Evolutionary conservation across 2,797 vertebrate species (phyloP).

Genomic region (Poecilia wingei): DNA sequence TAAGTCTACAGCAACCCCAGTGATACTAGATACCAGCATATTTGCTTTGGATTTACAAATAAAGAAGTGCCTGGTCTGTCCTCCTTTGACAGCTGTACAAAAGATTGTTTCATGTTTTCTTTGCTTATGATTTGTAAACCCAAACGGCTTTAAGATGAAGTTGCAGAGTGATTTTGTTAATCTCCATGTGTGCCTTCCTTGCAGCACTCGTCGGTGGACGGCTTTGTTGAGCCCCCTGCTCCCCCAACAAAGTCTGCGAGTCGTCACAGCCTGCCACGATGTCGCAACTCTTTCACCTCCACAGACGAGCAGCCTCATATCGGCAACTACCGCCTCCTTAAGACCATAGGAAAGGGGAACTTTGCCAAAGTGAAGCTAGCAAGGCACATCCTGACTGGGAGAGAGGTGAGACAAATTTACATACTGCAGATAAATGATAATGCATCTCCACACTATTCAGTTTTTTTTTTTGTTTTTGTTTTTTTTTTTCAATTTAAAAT

Average conservation of each 20-base stretch:
- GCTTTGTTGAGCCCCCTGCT: conserved; percentile 85
- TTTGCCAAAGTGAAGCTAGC: conserved; percentile 97
- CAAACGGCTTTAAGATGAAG: conserved; percentile 13
- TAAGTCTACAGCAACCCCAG: neutral
- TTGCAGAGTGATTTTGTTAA: conserved; percentile 30
- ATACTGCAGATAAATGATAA: neutral
- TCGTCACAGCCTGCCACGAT: conserved; percentile 90
- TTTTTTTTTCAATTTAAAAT: neutral
- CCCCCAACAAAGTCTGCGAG: conserved; percentile 90
- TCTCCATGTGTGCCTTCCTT: conserved; percentile 19
- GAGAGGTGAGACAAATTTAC: conserved; percentile 86
- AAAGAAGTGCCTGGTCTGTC: neutral
- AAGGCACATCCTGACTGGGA: conserved; percentile 91
- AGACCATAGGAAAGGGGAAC: conserved; percentile 96
- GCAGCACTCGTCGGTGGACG: conserved; percentile 92
- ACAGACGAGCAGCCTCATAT: conserved; percentile 94
- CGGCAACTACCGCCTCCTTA: conserved; percentile 94
- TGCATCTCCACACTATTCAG: neutral
- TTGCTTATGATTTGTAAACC: neutral
- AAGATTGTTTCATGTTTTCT: neutral
- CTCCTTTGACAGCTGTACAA: neutral
- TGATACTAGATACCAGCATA: neutral
- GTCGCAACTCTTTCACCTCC: conserved; percentile 91
- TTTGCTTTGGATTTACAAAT: neutral
- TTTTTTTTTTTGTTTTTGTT: neutral